These are phyloP conservation scores for Nasua narica DNA, from an alignment of 2,797 vertebrate genomes.

Conservation along the genomic window DNA sequence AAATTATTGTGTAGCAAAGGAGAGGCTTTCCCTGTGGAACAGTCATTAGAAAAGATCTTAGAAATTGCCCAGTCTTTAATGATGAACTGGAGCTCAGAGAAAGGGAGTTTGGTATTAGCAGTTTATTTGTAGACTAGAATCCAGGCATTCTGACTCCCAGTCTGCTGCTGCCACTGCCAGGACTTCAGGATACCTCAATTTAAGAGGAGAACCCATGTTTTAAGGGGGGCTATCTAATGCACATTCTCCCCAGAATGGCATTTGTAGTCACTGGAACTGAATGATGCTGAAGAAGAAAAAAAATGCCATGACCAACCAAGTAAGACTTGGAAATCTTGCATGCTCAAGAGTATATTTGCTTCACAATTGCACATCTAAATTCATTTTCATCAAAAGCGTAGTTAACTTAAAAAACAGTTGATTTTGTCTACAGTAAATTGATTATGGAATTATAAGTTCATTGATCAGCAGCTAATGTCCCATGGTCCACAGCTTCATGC, in stretches of 20 bases:
- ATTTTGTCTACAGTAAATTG: conserved; percentile 13
- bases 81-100: background rate
- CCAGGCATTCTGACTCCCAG: background rate
- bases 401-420: conserved; percentile 16
- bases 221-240: background rate
- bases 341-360: background rate
- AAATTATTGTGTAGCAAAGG: background rate
- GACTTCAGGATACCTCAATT: background rate
- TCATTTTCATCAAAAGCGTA: conserved; percentile 27
- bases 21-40: background rate
- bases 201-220: background rate
- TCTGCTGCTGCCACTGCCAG: background rate
- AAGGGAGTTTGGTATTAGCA: background rate
- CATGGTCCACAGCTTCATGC: background rate
- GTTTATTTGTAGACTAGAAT: background rate
- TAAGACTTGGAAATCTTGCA: background rate
- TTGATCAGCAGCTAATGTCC: background rate
- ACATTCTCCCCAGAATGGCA: background rate
- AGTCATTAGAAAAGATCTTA: background rate
- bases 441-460: background rate
- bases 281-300: background rate
- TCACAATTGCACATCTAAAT: conserved; percentile 15
- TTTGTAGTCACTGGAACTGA: background rate
- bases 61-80: background rate
- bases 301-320: background rate